A percentile compares a stretch with the other conserved stretches of the same genome.
phyloP scores from a whole-genome alignment of 1,140 invertebrate genomes.

The Caenorhabditis latens region DNA sequence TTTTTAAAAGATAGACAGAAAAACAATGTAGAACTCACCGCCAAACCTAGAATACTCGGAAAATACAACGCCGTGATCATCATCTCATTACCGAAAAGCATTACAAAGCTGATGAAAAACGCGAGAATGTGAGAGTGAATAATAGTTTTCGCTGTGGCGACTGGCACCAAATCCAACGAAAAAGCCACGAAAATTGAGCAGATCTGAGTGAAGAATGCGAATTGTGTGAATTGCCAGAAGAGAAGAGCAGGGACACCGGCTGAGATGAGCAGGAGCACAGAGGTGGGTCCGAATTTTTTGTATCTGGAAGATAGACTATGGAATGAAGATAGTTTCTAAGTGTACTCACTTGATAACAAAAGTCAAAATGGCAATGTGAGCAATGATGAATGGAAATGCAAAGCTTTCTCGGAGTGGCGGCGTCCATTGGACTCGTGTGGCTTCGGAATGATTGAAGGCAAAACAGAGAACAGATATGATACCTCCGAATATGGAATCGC shows the following conservation, averaged over 20 bases:
- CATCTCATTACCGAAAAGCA: slow-evolving; percentile 83
- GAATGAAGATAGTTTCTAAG: background rate
- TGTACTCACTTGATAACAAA: slow-evolving; percentile 78
- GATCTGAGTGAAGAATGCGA: slow-evolving; percentile 84
- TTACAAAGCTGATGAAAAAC: slow-evolving; percentile 73
- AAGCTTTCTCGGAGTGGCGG: slow-evolving; percentile 88
- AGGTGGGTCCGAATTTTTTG: slow-evolving; percentile 65
- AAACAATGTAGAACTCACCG: slow-evolving; percentile 74
- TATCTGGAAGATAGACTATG: slow-evolving; percentile 49
- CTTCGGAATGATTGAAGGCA: slow-evolving; percentile 86
- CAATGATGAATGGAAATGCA: slow-evolving; percentile 83
- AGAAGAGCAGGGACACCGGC: slow-evolving; percentile 80
- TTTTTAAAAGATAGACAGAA: slow-evolving; percentile 26
- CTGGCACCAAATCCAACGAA: slow-evolving; percentile 81
- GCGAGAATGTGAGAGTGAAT: slow-evolving; percentile 79
- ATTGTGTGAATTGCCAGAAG: slow-evolving; percentile 85
- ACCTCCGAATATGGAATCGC: slow-evolving; percentile 83
- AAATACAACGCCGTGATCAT: slow-evolving; percentile 83
- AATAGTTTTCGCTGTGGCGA: slow-evolving; percentile 74
- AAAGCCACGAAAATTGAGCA: slow-evolving; percentile 81
- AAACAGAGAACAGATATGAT: slow-evolving; percentile 83
- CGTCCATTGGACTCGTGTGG: slow-evolving; percentile 87
- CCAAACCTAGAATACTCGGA: slow-evolving; percentile 78
- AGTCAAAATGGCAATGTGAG: slow-evolving; percentile 79
- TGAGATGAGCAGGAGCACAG: slow-evolving; percentile 71